These are phyloP conservation scores for Onchidella celtica DNA, from an alignment of 2,888 invertebrate genomes.

Conservation along the genomic window DNA sequence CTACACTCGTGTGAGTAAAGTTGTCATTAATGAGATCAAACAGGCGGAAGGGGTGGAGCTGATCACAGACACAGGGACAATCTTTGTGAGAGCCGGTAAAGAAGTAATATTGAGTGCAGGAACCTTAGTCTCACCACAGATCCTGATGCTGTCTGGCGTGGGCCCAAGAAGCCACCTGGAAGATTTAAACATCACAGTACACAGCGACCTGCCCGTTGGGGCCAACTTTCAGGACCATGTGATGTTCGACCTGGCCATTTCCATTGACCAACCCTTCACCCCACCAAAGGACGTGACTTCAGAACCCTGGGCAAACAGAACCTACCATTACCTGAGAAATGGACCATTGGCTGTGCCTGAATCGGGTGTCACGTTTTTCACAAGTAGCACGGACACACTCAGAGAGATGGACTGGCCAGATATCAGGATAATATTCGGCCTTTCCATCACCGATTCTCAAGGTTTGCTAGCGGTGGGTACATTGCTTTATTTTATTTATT, in stretches of 20 bases:
- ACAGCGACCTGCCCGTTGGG: slow-evolving; percentile 75
- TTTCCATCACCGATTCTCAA: too few species aligned
- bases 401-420: too few species aligned
- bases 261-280: too few species aligned
- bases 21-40: too few species aligned
- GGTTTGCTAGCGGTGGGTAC: too few species aligned
- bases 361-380: background rate
- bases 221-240: slow-evolving; percentile 75
- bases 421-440: too few species aligned
- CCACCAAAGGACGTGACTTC: background rate
- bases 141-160: too few species aligned
- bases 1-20: slow-evolving; percentile 61
- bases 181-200: slow-evolving; percentile 62
- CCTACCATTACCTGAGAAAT: background rate
- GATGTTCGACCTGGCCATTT: slow-evolving; percentile 11
- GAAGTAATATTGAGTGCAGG: too few species aligned
- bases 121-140: too few species aligned
- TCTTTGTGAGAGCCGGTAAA: slow-evolving; percentile 58
- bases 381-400: too few species aligned
- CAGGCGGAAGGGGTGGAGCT: slow-evolving; percentile 67
- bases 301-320: background rate
- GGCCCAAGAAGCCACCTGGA: too few species aligned
- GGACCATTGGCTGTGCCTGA: background rate
- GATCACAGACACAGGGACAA: slow-evolving; percentile 54
- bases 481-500: too few species aligned